Percentiles rank a stretch among this genome's conserved stretches.
These are phyloP conservation scores for Brachyhypopomus gauderio DNA, from an alignment of 2,113 vertebrate genomes.

Conservation along the genomic window DNA sequence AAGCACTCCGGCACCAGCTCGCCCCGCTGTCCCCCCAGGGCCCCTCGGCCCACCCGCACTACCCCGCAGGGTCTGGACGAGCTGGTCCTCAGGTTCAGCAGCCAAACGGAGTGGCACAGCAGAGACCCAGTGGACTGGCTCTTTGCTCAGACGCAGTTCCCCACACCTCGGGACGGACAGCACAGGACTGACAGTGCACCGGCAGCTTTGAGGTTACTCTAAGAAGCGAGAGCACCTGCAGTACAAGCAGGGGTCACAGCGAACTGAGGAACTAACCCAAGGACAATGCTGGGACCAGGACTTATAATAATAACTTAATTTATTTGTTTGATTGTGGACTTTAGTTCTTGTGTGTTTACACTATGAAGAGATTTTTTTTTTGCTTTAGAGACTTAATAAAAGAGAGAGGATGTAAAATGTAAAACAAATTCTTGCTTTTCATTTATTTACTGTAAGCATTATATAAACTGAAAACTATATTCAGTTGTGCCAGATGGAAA, in stretches of 20 bases:
- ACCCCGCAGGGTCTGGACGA: conserved; percentile 61
- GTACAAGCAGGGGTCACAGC: not conserved
- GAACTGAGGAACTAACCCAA: conserved; percentile 2
- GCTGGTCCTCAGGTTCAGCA: conserved; percentile 57
- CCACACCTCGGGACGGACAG: conserved; percentile 51
- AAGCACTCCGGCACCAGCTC: conserved; percentile 60
- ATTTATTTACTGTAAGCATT: not conserved
- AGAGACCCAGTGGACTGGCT: conserved; percentile 79
- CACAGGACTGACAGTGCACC: conserved; percentile 38
- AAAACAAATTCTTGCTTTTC: not conserved
- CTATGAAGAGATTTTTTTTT: not conserved
- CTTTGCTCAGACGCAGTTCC: conserved; percentile 69
- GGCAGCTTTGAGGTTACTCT: conserved; percentile 49
- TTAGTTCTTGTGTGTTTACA: conserved; percentile 45
- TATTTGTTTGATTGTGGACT: conserved; percentile 49
- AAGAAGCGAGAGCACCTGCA: not conserved
- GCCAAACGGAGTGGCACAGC: conserved; percentile 60
- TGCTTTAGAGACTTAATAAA: not conserved
- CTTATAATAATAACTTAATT: conserved; percentile 46
- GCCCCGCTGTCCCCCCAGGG: conserved; percentile 22
- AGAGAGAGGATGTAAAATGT: not conserved
- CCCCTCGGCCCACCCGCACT: conserved; percentile 28
- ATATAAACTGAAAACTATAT: not conserved
- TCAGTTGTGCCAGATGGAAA: not conserved
- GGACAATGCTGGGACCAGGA: conserved; percentile 12